These are phyloP conservation scores for Eubasilissa splendida DNA, from an alignment of 2,888 invertebrate species.

Conservation along the genomic window DNA sequence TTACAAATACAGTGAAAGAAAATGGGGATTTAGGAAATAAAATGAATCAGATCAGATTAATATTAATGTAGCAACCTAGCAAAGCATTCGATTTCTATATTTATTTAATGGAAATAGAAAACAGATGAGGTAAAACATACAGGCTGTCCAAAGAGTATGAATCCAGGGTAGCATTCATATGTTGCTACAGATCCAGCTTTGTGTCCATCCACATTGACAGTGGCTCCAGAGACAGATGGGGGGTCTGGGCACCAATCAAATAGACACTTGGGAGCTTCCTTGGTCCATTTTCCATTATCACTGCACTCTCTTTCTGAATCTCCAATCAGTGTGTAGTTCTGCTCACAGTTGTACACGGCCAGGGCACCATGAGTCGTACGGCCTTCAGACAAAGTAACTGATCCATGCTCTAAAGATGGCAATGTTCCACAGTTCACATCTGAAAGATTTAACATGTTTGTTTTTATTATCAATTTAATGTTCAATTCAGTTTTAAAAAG, in stretches of 20 bases:
- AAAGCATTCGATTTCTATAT: no score
- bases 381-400: slow-evolving; percentile 76
- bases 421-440: slow-evolving; percentile 87
- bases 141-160: slow-evolving; percentile 86
- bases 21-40: no score
- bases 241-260: slow-evolving; percentile 93
- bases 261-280: slow-evolving; percentile 84
- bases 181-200: slow-evolving; percentile 86
- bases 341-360: slow-evolving; percentile 84
- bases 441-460: slow-evolving; percentile 62
- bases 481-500: no score
- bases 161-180: slow-evolving; percentile 87
- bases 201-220: slow-evolving; percentile 80
- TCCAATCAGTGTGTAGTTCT: slow-evolving; percentile 87
- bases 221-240: slow-evolving; percentile 82
- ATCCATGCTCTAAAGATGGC: slow-evolving; percentile 81
- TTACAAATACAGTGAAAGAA: no score
- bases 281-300: slow-evolving; percentile 84
- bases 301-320: slow-evolving; percentile 80
- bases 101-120: no score
- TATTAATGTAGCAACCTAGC: no score
- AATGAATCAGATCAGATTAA: no score
- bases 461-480: no score
- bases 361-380: slow-evolving; percentile 86
- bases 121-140: slow-evolving; percentile 68